These are phyloP conservation scores for Muscicapa adusta DNA, from an alignment of 2,113 vertebrate genomes.

Conservation along the genomic window DNA sequence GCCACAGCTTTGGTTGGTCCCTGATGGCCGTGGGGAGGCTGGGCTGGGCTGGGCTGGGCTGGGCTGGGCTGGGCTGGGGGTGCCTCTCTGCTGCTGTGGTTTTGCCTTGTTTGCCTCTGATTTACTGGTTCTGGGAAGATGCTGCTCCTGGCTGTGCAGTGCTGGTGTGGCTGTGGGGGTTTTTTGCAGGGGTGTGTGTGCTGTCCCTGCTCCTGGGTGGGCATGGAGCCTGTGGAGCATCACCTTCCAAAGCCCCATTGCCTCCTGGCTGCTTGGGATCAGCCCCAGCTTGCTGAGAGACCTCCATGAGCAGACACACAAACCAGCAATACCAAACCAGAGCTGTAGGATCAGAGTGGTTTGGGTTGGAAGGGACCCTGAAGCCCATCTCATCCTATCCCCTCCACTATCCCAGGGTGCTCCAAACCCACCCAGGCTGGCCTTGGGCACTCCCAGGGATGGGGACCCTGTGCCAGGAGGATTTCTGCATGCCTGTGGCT, in stretches of 20 bases:
- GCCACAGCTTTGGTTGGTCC: not conserved
- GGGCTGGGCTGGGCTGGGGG: not conserved
- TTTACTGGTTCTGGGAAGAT: not conserved
- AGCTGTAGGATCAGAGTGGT: rapidly evolving
- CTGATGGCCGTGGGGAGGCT: rapidly evolving
- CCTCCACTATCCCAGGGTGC: not conserved
- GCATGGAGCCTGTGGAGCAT: rapidly evolving
- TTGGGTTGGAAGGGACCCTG: not conserved
- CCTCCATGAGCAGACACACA: rapidly evolving
- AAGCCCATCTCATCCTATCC: not conserved
- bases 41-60: not conserved
- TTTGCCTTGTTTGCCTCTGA: not conserved
- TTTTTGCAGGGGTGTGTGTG: not conserved
- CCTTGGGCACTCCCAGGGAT: not conserved
- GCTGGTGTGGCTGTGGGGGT: not conserved
- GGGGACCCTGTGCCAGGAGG: not conserved
- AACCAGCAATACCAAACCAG: not conserved
- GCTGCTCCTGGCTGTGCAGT: not conserved
- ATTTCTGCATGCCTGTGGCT: not conserved
- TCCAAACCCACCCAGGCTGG: not conserved
- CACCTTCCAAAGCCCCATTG: rapidly evolving
- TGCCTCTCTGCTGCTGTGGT: rapidly evolving
- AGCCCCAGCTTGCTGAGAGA: rapidly evolving
- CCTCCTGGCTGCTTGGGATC: not conserved
- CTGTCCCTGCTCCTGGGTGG: not conserved